Percentiles rank a stretch among this genome's conserved stretches.
These are phyloP conservation scores for Empidonax alnorum DNA, from an alignment of 2,113 vertebrate species.

Conservation along the genomic window DNA sequence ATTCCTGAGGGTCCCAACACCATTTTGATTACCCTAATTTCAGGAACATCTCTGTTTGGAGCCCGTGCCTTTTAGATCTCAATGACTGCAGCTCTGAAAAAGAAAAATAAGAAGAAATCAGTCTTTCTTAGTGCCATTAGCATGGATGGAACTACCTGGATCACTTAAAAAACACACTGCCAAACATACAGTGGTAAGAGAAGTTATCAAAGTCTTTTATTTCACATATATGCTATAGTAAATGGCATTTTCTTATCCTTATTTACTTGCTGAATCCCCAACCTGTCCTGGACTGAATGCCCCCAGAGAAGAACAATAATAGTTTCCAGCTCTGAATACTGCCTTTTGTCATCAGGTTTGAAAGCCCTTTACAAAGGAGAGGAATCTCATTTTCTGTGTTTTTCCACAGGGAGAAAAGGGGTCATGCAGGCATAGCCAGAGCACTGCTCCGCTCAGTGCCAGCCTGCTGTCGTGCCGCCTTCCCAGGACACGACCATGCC, in stretches of 20 bases:
- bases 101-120: not conserved
- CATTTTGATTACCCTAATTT: not conserved
- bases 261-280: slow-evolving; percentile 21
- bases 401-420: slow-evolving; percentile 38
- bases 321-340: slow-evolving; percentile 52
- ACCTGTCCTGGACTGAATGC: slow-evolving; percentile 48
- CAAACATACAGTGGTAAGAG: not conserved
- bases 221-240: not conserved
- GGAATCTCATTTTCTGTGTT: slow-evolving; percentile 65
- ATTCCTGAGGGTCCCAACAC: not conserved
- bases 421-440: not conserved
- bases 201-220: not conserved
- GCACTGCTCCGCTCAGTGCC: not conserved
- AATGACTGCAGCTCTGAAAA: not conserved
- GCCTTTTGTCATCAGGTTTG: slow-evolving; percentile 58
- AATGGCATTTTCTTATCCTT: not conserved
- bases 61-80: not conserved
- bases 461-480: not conserved
- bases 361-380: slow-evolving; percentile 55
- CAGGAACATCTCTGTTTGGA: not conserved
- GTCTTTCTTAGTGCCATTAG: not conserved
- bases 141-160: not conserved
- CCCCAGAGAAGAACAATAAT: slow-evolving; percentile 47
- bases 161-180: not conserved
- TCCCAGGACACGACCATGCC: not conserved